A percentile compares a stretch with the other conserved stretches of the same genome.
Evolutionary conservation across 2,113 vertebrate genomes (phyloP).

Genomic region (Zeus faber): DNA sequence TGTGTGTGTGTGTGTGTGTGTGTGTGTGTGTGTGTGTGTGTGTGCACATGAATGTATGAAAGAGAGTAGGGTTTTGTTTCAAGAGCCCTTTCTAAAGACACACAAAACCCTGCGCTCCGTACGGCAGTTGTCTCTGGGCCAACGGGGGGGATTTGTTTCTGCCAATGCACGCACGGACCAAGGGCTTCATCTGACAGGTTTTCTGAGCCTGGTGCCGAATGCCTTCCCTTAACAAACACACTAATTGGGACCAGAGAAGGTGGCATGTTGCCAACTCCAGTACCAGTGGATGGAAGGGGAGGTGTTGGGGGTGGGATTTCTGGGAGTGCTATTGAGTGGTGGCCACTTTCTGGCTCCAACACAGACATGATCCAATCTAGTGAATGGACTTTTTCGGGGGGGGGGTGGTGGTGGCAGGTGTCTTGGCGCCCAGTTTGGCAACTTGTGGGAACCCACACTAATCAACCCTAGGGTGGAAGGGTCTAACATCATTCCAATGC

Average conservation of each 20-base stretch:
- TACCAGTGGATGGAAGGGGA: slow-evolving; percentile 39
- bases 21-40: not conserved
- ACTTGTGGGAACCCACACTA: slow-evolving; percentile 29
- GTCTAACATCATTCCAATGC: slow-evolving; percentile 6
- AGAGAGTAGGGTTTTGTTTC: not conserved
- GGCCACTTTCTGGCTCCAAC: slow-evolving; percentile 25
- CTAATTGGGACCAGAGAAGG: slow-evolving; percentile 44
- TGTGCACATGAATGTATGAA: not conserved
- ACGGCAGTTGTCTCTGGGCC: slow-evolving; percentile 19
- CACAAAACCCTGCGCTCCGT: slow-evolving; percentile 19
- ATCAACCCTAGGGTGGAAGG: slow-evolving; percentile 29
- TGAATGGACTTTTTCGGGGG: slow-evolving; percentile 62
- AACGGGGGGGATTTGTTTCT: slow-evolving; percentile 27
- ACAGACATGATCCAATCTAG: slow-evolving; percentile 26
- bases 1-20: not conserved
- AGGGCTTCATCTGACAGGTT: slow-evolving; percentile 36
- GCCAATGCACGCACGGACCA: slow-evolving; percentile 35
- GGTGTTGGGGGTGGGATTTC: too few species aligned
- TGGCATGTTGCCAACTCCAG: slow-evolving; percentile 42
- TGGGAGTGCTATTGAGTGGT: slow-evolving; percentile 19
- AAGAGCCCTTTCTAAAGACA: slow-evolving; percentile 29
- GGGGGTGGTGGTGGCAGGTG: slow-evolving; percentile 63
- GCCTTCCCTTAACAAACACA: slow-evolving; percentile 39
- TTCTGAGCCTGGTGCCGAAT: slow-evolving; percentile 46
- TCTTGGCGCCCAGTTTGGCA: slow-evolving; percentile 54